phyloP scores from a whole-genome alignment of 2,888 invertebrate species.

The Glaucopsyche alexis region DNA sequence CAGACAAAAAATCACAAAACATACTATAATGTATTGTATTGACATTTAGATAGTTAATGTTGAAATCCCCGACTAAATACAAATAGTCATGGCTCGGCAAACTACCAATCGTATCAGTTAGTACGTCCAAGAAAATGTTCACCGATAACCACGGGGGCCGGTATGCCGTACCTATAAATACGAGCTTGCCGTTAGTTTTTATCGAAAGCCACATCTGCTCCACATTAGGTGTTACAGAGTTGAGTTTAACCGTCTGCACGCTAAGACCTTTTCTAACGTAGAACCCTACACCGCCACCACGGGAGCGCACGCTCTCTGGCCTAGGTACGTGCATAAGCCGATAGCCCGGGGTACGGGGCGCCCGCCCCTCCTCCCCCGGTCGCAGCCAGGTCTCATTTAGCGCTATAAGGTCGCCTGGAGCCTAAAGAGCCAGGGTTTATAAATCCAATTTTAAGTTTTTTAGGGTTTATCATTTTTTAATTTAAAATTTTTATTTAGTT shows the following conservation, averaged over 20 bases:
- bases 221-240: background rate
- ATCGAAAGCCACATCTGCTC: background rate
- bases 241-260: background rate
- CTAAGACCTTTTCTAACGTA: background rate
- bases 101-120: no score
- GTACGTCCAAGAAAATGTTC: no score
- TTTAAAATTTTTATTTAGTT: no score
- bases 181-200: background rate
- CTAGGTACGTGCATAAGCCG: background rate
- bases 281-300: background rate
- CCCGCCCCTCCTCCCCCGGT: slow-evolving; percentile 1
- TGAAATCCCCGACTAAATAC: no score
- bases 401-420: background rate
- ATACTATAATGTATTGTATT: background rate
- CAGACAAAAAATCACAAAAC: no score
- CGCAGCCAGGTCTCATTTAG: slow-evolving; percentile 31
- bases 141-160: no score
- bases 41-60: no score
- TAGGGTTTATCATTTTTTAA: no score
- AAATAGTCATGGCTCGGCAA: no score
- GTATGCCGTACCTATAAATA: background rate
- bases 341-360: background rate
- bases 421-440: no score
- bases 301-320: background rate
- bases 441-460: no score